Evolutionary conservation across 2,888 invertebrate genomes (phyloP), one percentile per base, ranked within the genome.

Genomic region (Atherix ibis): DNA sequence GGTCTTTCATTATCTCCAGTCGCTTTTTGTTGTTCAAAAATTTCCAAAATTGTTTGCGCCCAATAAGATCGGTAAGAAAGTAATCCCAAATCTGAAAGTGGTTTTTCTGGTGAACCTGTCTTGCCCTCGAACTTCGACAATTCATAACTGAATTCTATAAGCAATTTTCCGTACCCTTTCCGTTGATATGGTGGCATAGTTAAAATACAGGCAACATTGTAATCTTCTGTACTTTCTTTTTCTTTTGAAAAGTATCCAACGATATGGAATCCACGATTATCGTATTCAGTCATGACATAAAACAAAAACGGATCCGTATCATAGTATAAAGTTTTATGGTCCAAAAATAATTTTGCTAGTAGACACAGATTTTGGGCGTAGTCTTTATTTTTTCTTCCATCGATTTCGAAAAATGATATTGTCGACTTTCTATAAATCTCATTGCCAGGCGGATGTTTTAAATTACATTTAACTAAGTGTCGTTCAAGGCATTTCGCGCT

Each of bases 231-330:
- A 19, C 94, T 94, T 61, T 98, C 97, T 54, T 99, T 99, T 56
- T 99, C 98, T 65, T 97, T 97, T 5, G 94, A 94, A 65, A 99
- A 99, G 64, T 95, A 99, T 10, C 98, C 98, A 14, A 99, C 97
- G 58, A 99, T 89, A 58, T 99, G 98, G 61, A 91, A 95, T 4
- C 92, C 97, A 54, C 88, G 70, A 17, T 73, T 74, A 63, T 98
- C 97, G 49, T 77, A 81, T 48, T 84, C 82, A 2, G 92, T 89
- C 82, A 95, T 85, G 5, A 97, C 89, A 55, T 98, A 98, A 64
- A 98, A 98, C 18, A 98, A 66, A 64, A 98, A 98, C 0, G 98
- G 98, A 58, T 99, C 98, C 1, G 98, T 98, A 54, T 98, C 98
- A 51, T 97, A 98, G 58, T 95, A 97, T 40, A 98, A 65, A 0